Evolutionary conservation across 2,113 vertebrate genomes (phyloP).

Genomic region (Rynchops niger): DNA sequence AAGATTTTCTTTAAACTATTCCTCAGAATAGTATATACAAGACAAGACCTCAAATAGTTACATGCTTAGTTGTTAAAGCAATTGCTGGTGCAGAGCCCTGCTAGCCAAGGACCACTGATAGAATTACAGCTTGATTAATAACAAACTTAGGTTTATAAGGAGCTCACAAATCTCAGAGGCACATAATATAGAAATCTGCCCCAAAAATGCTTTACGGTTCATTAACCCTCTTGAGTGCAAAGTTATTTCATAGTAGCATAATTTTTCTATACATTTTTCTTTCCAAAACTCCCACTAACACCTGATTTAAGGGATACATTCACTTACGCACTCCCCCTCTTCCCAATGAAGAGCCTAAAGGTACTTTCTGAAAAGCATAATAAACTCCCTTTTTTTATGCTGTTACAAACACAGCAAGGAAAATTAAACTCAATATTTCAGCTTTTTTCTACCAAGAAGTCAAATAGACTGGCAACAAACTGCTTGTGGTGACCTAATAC

Average conservation of each 20-base stretch:
- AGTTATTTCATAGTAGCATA: not conserved
- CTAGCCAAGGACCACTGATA: not conserved
- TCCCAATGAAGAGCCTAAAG: not conserved
- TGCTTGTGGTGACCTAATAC: not conserved
- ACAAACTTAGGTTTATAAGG: not conserved
- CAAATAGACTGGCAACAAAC: not conserved
- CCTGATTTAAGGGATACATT: not conserved
- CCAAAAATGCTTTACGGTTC: not conserved
- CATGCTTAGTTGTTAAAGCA: not conserved
- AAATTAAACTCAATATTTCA: not conserved
- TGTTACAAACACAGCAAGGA: not conserved
- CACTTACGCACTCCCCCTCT: not conserved
- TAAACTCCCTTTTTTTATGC: not conserved
- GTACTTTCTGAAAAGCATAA: not conserved
- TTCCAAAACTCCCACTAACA: not conserved
- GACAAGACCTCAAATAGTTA: not conserved
- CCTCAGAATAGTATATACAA: not conserved
- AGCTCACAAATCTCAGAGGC: not conserved
- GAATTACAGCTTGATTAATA: not conserved
- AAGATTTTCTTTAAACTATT: not conserved
- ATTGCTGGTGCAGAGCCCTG: not conserved
- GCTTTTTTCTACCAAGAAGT: not conserved
- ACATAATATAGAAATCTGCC: not conserved
- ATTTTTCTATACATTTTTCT: not conserved
- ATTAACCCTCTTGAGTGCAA: not conserved